Evolutionary conservation across 1,140 invertebrate species (phyloP).

Genomic region (Drosophila tsacasi): DNA sequence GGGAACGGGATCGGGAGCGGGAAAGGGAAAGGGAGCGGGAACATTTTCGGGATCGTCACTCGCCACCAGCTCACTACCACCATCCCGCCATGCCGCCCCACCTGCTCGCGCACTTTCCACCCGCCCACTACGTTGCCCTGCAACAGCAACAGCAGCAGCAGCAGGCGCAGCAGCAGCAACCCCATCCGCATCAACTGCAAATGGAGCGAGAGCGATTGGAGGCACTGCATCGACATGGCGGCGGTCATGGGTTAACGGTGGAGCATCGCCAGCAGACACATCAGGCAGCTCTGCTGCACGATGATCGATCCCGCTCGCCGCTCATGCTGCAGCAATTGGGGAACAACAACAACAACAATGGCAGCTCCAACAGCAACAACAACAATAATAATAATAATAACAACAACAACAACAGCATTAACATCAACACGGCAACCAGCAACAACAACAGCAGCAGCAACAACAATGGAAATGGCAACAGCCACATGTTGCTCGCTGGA

Average conservation of each 20-base stretch:
- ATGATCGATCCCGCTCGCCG: slow-evolving; percentile 82
- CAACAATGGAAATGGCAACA: slow-evolving; percentile 45
- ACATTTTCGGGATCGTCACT: slow-evolving; percentile 45
- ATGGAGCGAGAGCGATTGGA: slow-evolving; percentile 44
- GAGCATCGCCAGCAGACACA: slow-evolving; percentile 26
- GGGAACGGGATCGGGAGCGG: slow-evolving; percentile 53
- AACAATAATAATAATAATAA: slow-evolving; percentile 31
- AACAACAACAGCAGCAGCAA: slow-evolving; percentile 39
- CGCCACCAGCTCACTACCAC: slow-evolving; percentile 39
- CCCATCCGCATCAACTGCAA: slow-evolving; percentile 48
- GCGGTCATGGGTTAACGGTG: slow-evolving; percentile 18
- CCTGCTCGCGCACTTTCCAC: slow-evolving; percentile 71
- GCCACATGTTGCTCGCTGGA: slow-evolving; percentile 57
- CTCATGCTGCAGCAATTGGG: slow-evolving; percentile 58
- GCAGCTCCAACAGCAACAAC: slow-evolving; percentile 11
- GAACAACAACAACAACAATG: slow-evolving; percentile 46
- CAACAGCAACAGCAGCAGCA: slow-evolving; percentile 61
- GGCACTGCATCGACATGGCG: slow-evolving; percentile 49
- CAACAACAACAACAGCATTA: slow-evolving; percentile 21
- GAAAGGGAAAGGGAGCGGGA: slow-evolving; percentile 54
- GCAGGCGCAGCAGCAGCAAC: slow-evolving; percentile 43
- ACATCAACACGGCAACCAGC: not conserved
- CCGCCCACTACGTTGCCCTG: slow-evolving; percentile 67
- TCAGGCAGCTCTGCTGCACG: slow-evolving; percentile 33
- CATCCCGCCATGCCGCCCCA: slow-evolving; percentile 61